Percentiles rank a stretch among this genome's conserved stretches.
Evolutionary conservation across 2,113 vertebrate species (phyloP).

Genomic region (Grammomys dolichurus): DNA sequence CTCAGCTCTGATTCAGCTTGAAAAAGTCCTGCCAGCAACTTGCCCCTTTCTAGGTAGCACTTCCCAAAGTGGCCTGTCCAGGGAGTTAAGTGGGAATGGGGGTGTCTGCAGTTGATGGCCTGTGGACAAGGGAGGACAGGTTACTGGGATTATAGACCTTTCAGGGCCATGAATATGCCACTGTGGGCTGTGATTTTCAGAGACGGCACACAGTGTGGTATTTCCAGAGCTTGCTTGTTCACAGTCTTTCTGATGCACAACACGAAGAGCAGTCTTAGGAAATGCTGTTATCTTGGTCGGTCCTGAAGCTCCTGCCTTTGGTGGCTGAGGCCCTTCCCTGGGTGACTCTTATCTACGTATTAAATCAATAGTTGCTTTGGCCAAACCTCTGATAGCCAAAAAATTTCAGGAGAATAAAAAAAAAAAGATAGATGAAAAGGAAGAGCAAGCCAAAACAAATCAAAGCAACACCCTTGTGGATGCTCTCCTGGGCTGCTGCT

Average conservation of each 20-base stretch:
- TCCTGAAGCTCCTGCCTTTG: not conserved
- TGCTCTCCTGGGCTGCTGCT: not conserved
- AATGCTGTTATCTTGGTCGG: not conserved
- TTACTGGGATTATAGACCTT: not conserved
- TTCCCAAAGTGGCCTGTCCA: not conserved
- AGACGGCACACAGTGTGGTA: not conserved
- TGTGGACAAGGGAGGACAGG: not conserved
- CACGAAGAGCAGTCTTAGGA: not conserved
- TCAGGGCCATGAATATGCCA: not conserved
- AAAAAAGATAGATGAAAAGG: not conserved
- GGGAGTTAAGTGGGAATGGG: not conserved
- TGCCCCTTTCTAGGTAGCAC: not conserved
- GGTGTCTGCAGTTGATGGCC: not conserved
- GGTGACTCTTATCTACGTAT: not conserved
- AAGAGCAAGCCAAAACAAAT: not conserved
- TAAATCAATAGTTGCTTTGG: not conserved
- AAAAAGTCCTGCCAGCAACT: not conserved
- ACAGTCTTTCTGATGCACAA: rapidly evolving
- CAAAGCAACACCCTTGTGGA: not conserved
- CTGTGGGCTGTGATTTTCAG: not conserved
- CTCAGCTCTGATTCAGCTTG: not conserved
- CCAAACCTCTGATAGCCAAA: not conserved
- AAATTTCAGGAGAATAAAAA: not conserved
- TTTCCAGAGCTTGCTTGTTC: not conserved
- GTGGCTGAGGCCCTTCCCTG: not conserved